A percentile compares a stretch with the other conserved stretches of the same genome.
These are phyloP conservation scores for Meandrusa payeni DNA, from an alignment of 2,888 invertebrate genomes.

Conservation along the genomic window DNA sequence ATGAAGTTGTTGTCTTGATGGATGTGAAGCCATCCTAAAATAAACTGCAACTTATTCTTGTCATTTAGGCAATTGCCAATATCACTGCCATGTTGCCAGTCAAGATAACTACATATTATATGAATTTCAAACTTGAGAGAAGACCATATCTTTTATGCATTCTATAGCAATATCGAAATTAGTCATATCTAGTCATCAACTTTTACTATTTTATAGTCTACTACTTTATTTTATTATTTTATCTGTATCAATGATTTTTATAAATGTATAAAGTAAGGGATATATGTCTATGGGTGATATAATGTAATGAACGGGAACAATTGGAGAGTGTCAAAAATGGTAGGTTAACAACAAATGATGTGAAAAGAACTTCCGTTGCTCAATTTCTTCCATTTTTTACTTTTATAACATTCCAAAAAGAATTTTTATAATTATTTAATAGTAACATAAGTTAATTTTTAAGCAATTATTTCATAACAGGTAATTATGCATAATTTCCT, in stretches of 20 bases:
- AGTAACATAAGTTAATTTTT: too few species aligned
- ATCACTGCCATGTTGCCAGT: slow-evolving; percentile 26
- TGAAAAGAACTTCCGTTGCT: slow-evolving; percentile 37
- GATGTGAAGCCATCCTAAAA: slow-evolving; percentile 70
- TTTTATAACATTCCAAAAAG: slow-evolving; percentile 30
- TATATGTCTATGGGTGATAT: slow-evolving; percentile 20
- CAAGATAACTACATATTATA: too few species aligned
- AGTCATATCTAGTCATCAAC: slow-evolving; percentile 23
- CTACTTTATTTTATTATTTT: slow-evolving; percentile 6
- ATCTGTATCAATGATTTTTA: slow-evolving; percentile 9
- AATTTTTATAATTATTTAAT: slow-evolving; percentile 33
- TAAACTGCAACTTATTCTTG: slow-evolving; percentile 16
- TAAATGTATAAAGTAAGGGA: slow-evolving; percentile 4
- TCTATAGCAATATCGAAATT: slow-evolving; percentile 11
- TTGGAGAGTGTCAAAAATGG: slow-evolving; percentile 15
- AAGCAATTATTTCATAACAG: too few species aligned
- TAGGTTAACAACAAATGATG: slow-evolving; percentile 8
- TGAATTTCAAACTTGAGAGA: background rate
- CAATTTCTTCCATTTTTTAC: slow-evolving; percentile 36
- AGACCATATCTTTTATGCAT: slow-evolving; percentile 7
- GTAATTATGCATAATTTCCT: too few species aligned
- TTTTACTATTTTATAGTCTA: slow-evolving; percentile 3
- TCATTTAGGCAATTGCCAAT: too few species aligned
- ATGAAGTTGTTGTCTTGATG: slow-evolving; percentile 85
- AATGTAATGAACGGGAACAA: slow-evolving; percentile 24